These are phyloP conservation scores for Graptemys geographica DNA, from an alignment of 2,797 vertebrate genomes.

Conservation along the genomic window DNA sequence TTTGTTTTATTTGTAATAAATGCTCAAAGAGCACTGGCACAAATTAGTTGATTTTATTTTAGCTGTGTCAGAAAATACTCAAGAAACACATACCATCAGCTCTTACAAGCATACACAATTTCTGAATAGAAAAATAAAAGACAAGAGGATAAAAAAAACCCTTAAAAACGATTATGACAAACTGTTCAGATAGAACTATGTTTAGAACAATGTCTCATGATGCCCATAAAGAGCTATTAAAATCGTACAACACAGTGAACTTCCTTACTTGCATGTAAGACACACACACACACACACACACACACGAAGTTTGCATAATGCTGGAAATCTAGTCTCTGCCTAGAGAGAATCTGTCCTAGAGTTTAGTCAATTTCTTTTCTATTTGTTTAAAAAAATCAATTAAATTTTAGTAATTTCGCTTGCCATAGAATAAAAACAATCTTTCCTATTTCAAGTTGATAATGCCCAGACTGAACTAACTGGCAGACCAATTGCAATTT, in stretches of 20 bases:
- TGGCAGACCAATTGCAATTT: background rate
- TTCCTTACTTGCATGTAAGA: background rate
- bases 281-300: background rate
- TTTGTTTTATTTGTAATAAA: constrained; percentile 45
- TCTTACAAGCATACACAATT: background rate
- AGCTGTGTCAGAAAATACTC: constrained; percentile 17
- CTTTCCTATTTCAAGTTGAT: background rate
- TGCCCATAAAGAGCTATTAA: background rate
- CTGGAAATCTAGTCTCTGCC: background rate
- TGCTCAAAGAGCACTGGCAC: constrained; percentile 14
- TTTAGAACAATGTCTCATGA: background rate
- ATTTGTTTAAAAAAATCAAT: background rate
- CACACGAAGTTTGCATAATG: background rate
- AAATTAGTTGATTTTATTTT: constrained; percentile 40
- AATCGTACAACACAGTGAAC: background rate
- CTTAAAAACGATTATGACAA: background rate
- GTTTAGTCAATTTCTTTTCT: background rate
- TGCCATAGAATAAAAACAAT: background rate
- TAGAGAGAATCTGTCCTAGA: background rate
- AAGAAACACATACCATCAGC: background rate
- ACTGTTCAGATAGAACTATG: background rate
- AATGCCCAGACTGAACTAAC: background rate
- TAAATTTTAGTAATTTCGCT: background rate
- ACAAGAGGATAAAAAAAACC: background rate
- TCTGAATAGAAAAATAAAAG: background rate